phyloP scores from a whole-genome alignment of 2,113 vertebrate species.

The Ictalurus punctatus region DNA sequence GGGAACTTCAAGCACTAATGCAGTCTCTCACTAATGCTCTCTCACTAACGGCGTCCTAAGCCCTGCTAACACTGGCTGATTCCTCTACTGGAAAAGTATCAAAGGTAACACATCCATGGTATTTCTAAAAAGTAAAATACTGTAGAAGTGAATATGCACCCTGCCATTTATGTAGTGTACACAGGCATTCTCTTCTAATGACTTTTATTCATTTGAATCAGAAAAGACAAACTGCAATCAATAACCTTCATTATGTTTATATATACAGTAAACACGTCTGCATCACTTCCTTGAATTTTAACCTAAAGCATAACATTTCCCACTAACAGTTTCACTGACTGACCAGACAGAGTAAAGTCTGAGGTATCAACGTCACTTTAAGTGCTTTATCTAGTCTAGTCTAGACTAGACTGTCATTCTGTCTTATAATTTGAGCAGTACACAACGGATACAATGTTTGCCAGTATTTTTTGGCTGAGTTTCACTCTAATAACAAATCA shows the following conservation, averaged over 20 bases:
- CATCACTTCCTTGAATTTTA: background rate
- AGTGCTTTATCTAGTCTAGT: background rate
- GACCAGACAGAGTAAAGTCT: background rate
- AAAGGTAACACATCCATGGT: background rate
- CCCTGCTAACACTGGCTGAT: constrained; percentile 11
- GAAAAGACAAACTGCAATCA: background rate
- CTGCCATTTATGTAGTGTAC: background rate
- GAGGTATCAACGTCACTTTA: background rate
- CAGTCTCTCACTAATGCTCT: constrained; percentile 15
- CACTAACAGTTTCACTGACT: background rate
- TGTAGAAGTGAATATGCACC: background rate
- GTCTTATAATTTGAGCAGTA: background rate
- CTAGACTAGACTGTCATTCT: background rate
- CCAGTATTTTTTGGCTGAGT: background rate
- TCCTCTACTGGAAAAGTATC: background rate
- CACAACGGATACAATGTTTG: background rate
- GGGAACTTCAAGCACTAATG: constrained; percentile 5
- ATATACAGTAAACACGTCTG: background rate
- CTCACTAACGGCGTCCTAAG: background rate
- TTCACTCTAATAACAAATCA: background rate
- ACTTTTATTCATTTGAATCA: background rate
- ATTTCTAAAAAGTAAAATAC: background rate
- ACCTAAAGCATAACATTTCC: background rate
- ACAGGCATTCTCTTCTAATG: background rate
- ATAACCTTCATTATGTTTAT: background rate